A percentile compares a stretch with the other conserved stretches of the same genome.
Evolutionary conservation across 30 jellyfish, hydroid and myxozoan species (phyloP).

Genomic region (Mastigias papua): DNA sequence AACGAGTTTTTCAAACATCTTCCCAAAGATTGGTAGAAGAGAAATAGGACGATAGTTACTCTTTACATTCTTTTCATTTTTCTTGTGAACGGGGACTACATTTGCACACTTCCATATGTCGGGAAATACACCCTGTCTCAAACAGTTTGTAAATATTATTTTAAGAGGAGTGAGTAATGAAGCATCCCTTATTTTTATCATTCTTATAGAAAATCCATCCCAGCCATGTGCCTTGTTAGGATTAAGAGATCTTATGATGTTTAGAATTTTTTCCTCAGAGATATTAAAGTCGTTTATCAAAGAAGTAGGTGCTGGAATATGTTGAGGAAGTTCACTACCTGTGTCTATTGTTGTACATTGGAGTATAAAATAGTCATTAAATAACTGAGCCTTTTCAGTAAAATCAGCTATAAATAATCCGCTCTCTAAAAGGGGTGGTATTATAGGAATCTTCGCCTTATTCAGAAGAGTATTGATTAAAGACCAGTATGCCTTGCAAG

Average conservation of each 20-base stretch:
- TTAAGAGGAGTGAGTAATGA: constrained; percentile 48
- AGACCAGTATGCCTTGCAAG: constrained; percentile 57
- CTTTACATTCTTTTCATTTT: constrained; percentile 33
- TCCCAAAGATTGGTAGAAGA: constrained; percentile 64
- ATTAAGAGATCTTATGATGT: constrained; percentile 35
- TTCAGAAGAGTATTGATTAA: constrained; percentile 20
- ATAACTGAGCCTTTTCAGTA: constrained; percentile 57
- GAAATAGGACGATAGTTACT: constrained; percentile 38
- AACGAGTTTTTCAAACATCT: constrained; percentile 40
- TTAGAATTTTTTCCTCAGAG: constrained; percentile 47
- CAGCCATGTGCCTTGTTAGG: constrained; percentile 68
- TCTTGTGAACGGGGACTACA: constrained; percentile 51
- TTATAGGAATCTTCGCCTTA: constrained; percentile 42
- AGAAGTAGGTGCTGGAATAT: not conserved
- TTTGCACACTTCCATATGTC: constrained; percentile 60
- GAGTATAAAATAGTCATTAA: constrained; percentile 47
- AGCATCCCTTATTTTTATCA: constrained; percentile 59
- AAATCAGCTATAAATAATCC: constrained; percentile 39
- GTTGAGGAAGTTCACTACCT: constrained; percentile 31
- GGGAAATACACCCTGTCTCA: constrained; percentile 46
- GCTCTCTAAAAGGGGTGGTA: constrained; percentile 44
- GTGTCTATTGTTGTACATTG: constrained; percentile 63
- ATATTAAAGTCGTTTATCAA: constrained; percentile 3
- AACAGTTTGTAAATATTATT: constrained; percentile 19
- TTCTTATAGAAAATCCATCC: constrained; percentile 65